Evolutionary conservation across 2,888 invertebrate genomes (phyloP).

Genomic region (Baronia brevicornis): DNA sequence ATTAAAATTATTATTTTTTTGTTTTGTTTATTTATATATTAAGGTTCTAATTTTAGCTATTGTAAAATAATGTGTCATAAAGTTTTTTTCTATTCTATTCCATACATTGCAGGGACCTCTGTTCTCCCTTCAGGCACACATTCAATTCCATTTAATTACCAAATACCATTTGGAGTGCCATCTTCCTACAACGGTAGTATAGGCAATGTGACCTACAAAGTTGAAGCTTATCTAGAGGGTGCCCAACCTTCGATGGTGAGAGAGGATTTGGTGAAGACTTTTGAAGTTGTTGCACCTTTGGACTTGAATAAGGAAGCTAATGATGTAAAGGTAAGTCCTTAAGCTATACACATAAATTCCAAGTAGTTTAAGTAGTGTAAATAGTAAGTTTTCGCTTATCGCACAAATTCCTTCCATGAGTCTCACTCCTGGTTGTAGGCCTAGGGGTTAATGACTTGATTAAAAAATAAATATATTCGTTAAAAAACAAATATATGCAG

Average conservation of each 20-base stretch:
- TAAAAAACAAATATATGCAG: no score
- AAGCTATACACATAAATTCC: no score
- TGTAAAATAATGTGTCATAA: no score
- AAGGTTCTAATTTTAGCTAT: no score
- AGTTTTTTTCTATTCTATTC: neutral
- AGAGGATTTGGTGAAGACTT: conserved; percentile 27
- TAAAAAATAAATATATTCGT: no score
- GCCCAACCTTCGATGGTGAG: conserved; percentile 21
- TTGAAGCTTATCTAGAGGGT: conserved; percentile 32
- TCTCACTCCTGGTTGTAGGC: no score
- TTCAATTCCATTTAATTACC: conserved; percentile 38
- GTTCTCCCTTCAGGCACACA: conserved; percentile 33
- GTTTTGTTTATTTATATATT: no score
- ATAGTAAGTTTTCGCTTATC: no score
- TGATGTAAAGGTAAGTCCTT: conserved; percentile 28
- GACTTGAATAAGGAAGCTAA: conserved; percentile 35
- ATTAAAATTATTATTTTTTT: neutral
- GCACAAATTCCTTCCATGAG: no score
- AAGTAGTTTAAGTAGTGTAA: no score
- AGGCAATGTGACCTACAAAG: conserved; percentile 35
- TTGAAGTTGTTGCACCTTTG: conserved; percentile 44
- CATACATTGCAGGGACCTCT: conserved; percentile 26
- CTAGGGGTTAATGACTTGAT: no score
- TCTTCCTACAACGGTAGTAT: conserved; percentile 38
- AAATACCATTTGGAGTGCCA: conserved; percentile 40